Evolutionary conservation across 2,888 invertebrate species (phyloP).

Genomic region (Andrena minutula): DNA sequence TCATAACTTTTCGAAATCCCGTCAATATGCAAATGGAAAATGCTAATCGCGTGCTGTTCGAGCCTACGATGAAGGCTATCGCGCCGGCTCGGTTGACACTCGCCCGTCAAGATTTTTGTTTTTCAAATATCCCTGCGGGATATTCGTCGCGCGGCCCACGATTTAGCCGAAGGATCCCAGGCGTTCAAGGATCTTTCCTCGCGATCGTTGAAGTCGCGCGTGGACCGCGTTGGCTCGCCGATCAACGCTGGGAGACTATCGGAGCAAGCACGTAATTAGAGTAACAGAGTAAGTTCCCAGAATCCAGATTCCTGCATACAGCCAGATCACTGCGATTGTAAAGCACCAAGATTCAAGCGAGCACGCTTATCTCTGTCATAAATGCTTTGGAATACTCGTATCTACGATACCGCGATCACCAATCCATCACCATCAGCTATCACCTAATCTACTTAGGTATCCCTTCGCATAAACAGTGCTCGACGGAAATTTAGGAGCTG

Average conservation of each 20-base stretch:
- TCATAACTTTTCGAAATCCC: conserved; percentile 85
- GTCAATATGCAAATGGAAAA: conserved; percentile 85
- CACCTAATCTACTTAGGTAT: not conserved
- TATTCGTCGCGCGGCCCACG: conserved; percentile 2
- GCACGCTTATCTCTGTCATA: too few relatives aligned
- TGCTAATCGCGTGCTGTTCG: conserved; percentile 81
- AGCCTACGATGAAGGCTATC: conserved; percentile 71
- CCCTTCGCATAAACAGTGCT: not conserved
- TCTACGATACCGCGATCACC: not conserved
- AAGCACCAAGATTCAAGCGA: too few relatives aligned
- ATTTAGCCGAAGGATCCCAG: conserved; percentile 17
- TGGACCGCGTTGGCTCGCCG: not conserved
- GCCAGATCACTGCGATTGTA: not conserved
- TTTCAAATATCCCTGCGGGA: conserved; percentile 42
- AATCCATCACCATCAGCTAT: conserved; percentile 2
- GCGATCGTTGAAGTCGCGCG: not conserved
- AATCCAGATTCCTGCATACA: not conserved
- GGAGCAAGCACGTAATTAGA: too few relatives aligned
- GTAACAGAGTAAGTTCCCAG: not conserved
- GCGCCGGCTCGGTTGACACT: conserved; percentile 67
- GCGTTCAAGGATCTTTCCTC: conserved; percentile 21
- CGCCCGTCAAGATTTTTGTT: conserved; percentile 69
- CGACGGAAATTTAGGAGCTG: not conserved
- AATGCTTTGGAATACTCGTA: too few relatives aligned
- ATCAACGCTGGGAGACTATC: too few relatives aligned